Percentiles rank a stretch among this genome's conserved stretches.
phyloP scores from a whole-genome alignment of 1,140 invertebrate genomes.

The Drosophila sulfurigaster region DNA sequence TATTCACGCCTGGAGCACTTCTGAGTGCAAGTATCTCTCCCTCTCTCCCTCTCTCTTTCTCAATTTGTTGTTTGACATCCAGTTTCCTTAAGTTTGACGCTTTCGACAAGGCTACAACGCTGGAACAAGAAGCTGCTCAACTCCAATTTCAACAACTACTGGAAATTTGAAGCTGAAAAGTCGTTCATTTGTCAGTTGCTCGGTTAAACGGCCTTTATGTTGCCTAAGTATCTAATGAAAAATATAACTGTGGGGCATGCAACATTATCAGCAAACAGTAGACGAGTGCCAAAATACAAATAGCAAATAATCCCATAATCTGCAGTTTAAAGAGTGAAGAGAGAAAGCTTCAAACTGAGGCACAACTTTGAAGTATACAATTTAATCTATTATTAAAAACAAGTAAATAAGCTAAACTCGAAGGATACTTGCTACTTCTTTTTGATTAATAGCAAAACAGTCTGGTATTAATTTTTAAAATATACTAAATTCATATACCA shows the following conservation, averaged over 20 bases:
- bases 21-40: slow-evolving; percentile 25
- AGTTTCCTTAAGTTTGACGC: slow-evolving; percentile 74
- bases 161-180: slow-evolving; percentile 8
- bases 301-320: background rate
- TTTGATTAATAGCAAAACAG: too few species aligned
- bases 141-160: background rate
- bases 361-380: too few species aligned
- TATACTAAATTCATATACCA: too few species aligned
- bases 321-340: background rate
- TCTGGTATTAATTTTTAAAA: too few species aligned
- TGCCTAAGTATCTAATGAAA: slow-evolving; percentile 10
- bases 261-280: background rate
- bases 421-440: too few species aligned
- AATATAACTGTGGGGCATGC: background rate
- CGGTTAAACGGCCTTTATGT: slow-evolving; percentile 42
- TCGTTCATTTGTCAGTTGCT: slow-evolving; percentile 70
- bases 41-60: slow-evolving; percentile 6
- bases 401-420: too few species aligned
- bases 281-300: background rate
- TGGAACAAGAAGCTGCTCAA: slow-evolving; percentile 7
- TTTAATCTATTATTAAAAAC: too few species aligned
- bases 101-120: slow-evolving; percentile 69
- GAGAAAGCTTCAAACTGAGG: too few species aligned
- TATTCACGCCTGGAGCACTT: slow-evolving; percentile 77
- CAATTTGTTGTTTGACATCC: slow-evolving; percentile 63